Percentiles rank a stretch among this genome's conserved stretches.
Conservation (phyloP, 2,113 vertebrate genomes). For the Neolamprologus cancellatus region DNA sequence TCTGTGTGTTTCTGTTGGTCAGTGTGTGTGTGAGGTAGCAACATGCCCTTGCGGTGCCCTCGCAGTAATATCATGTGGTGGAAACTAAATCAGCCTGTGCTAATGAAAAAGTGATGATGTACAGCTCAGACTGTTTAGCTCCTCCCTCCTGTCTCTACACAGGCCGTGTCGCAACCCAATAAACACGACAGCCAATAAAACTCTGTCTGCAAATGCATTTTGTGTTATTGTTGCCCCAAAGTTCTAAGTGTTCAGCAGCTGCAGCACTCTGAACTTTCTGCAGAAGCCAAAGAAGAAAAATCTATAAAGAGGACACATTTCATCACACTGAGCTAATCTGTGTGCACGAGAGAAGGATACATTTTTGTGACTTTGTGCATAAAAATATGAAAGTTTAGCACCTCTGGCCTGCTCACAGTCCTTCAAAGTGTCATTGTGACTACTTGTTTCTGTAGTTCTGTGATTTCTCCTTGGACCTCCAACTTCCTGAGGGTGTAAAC, state of each 20-base stretch:
- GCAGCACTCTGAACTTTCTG: neutral
- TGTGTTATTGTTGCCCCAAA: neutral
- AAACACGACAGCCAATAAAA: neutral
- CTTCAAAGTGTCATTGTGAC: neutral
- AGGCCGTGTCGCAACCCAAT: neutral
- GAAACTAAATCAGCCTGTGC: neutral
- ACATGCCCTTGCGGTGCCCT: conserved; percentile 28
- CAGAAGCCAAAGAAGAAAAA: neutral
- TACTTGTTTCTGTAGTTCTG: neutral
- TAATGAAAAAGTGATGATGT: conserved; percentile 52
- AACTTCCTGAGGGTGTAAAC: neutral
- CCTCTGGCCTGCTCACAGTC: rapidly evolving
- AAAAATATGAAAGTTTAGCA: neutral
- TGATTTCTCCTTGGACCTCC: neutral
- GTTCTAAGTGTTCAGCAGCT: neutral
- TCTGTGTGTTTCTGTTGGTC: neutral
- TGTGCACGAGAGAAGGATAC: neutral
- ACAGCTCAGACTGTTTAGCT: conserved; percentile 6
- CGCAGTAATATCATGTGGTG: neutral
- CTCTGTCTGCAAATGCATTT: neutral
- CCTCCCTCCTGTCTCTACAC: neutral
- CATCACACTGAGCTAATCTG: neutral
- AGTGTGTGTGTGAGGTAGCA: neutral
- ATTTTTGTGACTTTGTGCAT: neutral
- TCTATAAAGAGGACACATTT: neutral